Percentiles rank a stretch among this genome's conserved stretches.
Conservation (phyloP, 2,797 vertebrate species). For the Hydrocynus forskahlii region DNA sequence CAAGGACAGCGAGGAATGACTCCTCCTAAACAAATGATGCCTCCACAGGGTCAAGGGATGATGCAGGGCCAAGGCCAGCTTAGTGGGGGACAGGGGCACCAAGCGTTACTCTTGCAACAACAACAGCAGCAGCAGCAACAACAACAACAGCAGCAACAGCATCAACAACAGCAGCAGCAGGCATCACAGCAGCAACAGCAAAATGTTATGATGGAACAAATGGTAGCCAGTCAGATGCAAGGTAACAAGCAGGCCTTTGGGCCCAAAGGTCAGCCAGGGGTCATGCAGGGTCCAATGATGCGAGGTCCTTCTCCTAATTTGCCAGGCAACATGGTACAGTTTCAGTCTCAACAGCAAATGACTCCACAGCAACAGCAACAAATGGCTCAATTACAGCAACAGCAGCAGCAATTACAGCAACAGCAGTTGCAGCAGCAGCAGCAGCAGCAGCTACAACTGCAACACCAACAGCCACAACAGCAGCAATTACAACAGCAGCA, state of each 20-base stretch:
- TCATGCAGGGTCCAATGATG: constrained; percentile 92
- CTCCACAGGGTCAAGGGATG: constrained; percentile 93
- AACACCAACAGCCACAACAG: constrained; percentile 80
- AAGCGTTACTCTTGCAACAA: constrained; percentile 89
- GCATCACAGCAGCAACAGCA: constrained; percentile 82
- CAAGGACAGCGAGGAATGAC: constrained; percentile 94
- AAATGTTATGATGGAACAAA: constrained; percentile 95
- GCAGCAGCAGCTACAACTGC: constrained; percentile 78
- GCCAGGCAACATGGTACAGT: constrained; percentile 90
- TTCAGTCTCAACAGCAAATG: constrained; percentile 83
- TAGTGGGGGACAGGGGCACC: constrained; percentile 90
- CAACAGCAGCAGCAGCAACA: constrained; percentile 74
- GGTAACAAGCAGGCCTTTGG: constrained; percentile 92
- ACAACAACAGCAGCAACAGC: constrained; percentile 80
- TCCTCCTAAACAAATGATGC: constrained; percentile 96
- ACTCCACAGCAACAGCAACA: constrained; percentile 76
- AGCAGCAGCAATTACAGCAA: constrained; percentile 69
- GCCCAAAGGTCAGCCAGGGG: constrained; percentile 85
- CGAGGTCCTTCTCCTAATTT: constrained; percentile 91
- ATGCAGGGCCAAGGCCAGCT: constrained; percentile 95
- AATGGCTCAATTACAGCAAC: constrained; percentile 75
- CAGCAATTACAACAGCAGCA: constrained; percentile 72
- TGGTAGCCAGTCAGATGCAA: constrained; percentile 95
- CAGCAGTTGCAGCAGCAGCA: constrained; percentile 73
- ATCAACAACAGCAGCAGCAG: constrained; percentile 80